phyloP scores from a whole-genome alignment of 2,113 vertebrate species.

The Ctenomys sociabilis region DNA sequence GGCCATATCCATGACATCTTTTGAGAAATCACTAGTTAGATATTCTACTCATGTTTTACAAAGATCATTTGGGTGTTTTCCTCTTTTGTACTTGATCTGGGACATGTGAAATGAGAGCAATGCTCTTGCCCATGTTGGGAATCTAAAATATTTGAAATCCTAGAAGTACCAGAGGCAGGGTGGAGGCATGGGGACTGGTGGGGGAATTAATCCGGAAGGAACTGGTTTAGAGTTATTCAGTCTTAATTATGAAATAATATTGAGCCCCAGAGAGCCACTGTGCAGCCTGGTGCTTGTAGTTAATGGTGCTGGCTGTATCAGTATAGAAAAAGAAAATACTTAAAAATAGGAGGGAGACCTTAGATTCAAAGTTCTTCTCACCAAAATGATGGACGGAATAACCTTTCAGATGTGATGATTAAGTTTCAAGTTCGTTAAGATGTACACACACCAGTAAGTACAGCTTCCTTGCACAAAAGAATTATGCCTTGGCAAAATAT shows the following conservation, averaged over 20 bases:
- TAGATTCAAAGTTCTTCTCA: neutral
- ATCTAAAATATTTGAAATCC: neutral
- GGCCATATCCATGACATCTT: neutral
- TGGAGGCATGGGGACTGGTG: neutral
- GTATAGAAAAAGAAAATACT: neutral
- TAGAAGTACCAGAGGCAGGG: neutral
- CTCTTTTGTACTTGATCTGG: neutral
- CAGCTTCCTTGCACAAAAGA: neutral
- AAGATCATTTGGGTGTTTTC: neutral
- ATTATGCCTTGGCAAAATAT: neutral
- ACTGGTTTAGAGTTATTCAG: neutral
- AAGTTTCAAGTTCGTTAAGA: neutral
- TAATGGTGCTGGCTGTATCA: too few relatives aligned
- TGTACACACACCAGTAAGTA: neutral
- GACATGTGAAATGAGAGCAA: neutral
- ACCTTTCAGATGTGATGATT: neutral
- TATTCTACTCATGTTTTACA: neutral
- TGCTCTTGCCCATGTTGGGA: neutral
- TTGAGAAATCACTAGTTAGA: neutral
- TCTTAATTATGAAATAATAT: neutral
- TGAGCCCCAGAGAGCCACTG: neutral
- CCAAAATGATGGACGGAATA: neutral
- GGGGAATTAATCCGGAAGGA: neutral
- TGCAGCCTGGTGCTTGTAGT: neutral
- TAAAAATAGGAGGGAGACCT: neutral